Evolutionary conservation across 2,113 vertebrate genomes (phyloP).

Genomic region (Vicugna pacos): DNA sequence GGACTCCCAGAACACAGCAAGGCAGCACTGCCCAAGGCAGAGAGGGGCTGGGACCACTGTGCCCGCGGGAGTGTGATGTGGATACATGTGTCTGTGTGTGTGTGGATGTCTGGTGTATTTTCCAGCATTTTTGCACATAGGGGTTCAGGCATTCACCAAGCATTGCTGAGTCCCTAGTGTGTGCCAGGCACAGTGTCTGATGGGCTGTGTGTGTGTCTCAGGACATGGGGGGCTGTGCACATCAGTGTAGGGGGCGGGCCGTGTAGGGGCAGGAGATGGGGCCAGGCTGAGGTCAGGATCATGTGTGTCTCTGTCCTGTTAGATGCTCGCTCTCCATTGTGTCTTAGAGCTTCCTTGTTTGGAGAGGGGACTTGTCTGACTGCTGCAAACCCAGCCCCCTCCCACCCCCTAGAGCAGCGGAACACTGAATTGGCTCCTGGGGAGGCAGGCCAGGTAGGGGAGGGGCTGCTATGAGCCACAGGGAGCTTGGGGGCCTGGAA

Average conservation of each 20-base stretch:
- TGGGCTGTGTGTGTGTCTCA: not conserved
- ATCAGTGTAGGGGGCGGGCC: fast-evolving
- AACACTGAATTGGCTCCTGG: not conserved
- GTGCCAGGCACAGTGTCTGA: fast-evolving
- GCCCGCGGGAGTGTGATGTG: not conserved
- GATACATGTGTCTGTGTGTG: fast-evolving
- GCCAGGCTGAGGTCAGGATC: not conserved
- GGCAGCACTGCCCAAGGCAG: not conserved
- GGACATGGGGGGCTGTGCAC: not conserved
- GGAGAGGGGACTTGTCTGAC: not conserved
- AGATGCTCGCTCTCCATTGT: fast-evolving
- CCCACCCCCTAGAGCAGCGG: too few species aligned
- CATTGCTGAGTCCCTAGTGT: not conserved
- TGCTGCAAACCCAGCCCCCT: not conserved
- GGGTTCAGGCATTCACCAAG: fast-evolving
- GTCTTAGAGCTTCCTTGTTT: not conserved
- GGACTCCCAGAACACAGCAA: fast-evolving
- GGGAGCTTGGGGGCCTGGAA: not conserved
- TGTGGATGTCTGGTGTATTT: not conserved
- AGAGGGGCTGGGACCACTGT: fast-evolving
- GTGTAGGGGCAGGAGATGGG: not conserved
- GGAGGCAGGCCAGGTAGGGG: not conserved
- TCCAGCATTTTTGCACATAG: fast-evolving
- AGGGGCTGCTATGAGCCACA: not conserved
- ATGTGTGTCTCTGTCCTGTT: not conserved